These are phyloP conservation scores for Drosophila sproati DNA, from an alignment of 1,140 invertebrate genomes.

Conservation along the genomic window DNA sequence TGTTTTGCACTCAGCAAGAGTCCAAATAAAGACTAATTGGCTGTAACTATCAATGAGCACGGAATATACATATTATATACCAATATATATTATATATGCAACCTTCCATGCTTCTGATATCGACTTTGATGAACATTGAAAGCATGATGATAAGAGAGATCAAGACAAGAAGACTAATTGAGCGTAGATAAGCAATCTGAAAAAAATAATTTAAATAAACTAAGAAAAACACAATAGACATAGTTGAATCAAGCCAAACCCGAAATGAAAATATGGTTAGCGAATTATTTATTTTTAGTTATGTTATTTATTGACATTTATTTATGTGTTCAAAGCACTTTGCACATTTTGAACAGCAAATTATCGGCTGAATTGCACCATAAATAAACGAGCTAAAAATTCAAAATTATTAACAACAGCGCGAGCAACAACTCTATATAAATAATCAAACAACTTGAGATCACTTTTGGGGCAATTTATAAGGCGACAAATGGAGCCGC, in stretches of 20 bases:
- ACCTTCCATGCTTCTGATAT: slow-evolving; percentile 12
- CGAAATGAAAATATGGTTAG: slow-evolving; percentile 41
- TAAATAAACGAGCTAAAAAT: slow-evolving; percentile 60
- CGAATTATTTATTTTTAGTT: slow-evolving; percentile 47
- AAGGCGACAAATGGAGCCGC: slow-evolving; percentile 50
- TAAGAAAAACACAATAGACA: neutral
- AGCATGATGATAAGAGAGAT: slow-evolving; percentile 16
- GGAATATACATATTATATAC: slow-evolving; percentile 1
- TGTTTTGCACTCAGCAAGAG: slow-evolving; percentile 29
- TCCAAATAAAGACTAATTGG: slow-evolving; percentile 34
- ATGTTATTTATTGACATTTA: slow-evolving; percentile 49
- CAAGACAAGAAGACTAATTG: neutral
- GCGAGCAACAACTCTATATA: slow-evolving; percentile 43
- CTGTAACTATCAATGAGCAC: slow-evolving; percentile 21
- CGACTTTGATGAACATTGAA: slow-evolving; percentile 6
- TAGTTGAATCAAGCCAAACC: slow-evolving; percentile 23
- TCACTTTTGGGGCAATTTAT: slow-evolving; percentile 44
- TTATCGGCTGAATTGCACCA: slow-evolving; percentile 69
- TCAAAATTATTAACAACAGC: slow-evolving; percentile 64
- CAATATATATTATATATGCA: neutral
- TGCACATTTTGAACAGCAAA: slow-evolving; percentile 67
- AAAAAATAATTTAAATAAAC: slow-evolving; percentile 1
- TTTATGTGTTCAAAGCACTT: slow-evolving; percentile 55
- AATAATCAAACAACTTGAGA: slow-evolving; percentile 43
- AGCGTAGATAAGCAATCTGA: neutral